Evolutionary conservation across 2,113 vertebrate species (phyloP), one percentile per base, ranked within the genome.

Genomic region (Hippocampus barbouri): DNA sequence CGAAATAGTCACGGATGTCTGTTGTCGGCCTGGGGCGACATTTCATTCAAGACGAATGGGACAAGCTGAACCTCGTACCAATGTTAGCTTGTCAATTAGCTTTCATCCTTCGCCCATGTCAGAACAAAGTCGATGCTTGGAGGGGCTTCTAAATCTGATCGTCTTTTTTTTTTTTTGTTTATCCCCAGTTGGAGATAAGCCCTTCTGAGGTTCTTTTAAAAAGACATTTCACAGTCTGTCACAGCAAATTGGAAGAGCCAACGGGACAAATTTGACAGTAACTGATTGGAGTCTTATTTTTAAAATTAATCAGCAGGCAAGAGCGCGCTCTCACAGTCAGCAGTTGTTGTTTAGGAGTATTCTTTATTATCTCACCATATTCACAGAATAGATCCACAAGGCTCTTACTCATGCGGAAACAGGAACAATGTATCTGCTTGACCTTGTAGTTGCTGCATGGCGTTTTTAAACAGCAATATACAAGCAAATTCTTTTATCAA

Each of bases 221-320:
- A 34, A 66, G 64, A 47, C n/a, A 8, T 47, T 47, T 66, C 64
- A 66, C 40, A 66, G 41, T 47, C 23, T 66, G 64, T 47, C 64
- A 66, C 41, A 16, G 2, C 14, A 45, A 66, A 47, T 66, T 27
- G 41, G 9, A 14, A 27, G 43, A 43, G 40, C n/a, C 6, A 65
- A 65, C 40, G 12, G 5, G 20, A 43, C 5, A 15, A 23, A 11
- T 65, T 25, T 43, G 38, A 65, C 27, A 23, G 60, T 16, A 34
- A 9, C 16, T 10, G 8, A 23, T 23, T 45, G 43, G 23, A 45
- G 14, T 47, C 64, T 45, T 23, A 66, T 45, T 66, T 23, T 66
- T n/a, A 16, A 27, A 47, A 66, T 66, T 43, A 43, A 27, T 11
- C 12, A 0, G 16, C n/a, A 27, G 18, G 41, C 12, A 30, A 30